A percentile compares a stretch with the other conserved stretches of the same genome.
phyloP scores from a whole-genome alignment of 2,113 vertebrate genomes.

The Oceanodroma tethys region DNA sequence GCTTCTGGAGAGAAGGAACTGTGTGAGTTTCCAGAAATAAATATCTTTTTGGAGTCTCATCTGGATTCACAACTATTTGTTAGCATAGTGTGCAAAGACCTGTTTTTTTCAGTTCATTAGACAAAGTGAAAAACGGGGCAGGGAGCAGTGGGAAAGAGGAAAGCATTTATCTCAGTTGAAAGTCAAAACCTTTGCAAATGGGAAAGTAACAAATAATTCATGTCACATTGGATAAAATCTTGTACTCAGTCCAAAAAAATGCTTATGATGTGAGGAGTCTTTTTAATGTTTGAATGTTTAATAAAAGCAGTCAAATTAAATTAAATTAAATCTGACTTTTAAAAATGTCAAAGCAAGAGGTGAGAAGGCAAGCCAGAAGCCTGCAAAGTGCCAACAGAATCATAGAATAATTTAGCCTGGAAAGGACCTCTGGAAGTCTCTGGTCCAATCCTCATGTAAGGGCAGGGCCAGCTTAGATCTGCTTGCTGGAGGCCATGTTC shows the following conservation, averaged over 20 bases:
- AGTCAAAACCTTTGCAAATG: background rate
- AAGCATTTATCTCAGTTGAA: background rate
- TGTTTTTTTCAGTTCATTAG: background rate
- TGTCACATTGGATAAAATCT: background rate
- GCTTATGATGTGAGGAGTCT: background rate
- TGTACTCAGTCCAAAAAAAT: background rate
- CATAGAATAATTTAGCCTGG: background rate
- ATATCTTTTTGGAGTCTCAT: background rate
- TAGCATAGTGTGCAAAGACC: background rate
- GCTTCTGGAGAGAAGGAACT: background rate
- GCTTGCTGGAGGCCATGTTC: background rate
- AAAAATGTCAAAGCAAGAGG: background rate
- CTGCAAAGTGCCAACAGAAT: background rate
- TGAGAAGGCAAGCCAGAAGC: background rate
- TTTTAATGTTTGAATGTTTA: background rate
- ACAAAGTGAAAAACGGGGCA: background rate
- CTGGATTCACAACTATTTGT: background rate
- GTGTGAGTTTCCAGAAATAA: background rate
- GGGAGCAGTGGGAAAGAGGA: background rate
- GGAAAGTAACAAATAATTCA: background rate
- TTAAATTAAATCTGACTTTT: background rate
- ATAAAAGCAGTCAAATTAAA: background rate
- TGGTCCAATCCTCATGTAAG: background rate
- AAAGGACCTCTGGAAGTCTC: background rate
- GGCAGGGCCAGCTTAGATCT: background rate